Evolutionary conservation across 2,797 vertebrate species (phyloP), one percentile per base, ranked within the genome.

Genomic region (Alfaro cultratus): DNA sequence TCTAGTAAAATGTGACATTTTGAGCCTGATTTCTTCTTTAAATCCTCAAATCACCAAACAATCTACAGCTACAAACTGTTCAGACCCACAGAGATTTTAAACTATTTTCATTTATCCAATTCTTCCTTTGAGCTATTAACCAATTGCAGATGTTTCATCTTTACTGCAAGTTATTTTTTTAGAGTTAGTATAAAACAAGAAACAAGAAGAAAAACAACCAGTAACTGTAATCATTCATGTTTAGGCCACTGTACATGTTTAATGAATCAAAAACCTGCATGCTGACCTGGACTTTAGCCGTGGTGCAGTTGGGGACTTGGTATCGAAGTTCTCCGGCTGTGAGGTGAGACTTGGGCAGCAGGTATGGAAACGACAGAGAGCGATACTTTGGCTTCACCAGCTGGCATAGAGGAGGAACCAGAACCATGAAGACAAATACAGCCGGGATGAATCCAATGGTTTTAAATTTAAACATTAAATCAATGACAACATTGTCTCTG

Each of bases 311-410:
- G 0, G 98, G 97, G 73, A 99, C 97, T 74, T 96, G 96, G 83
- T 99, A 97, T 4, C 92, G 96, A 92, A 97, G 77, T 76, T 99
- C 98, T 0, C 94, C 93, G 0, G 97, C 97, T 0, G 97, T 98
- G 73, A 92, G 92, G 91, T 98, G 97, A 77, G 98, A 97, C 92
- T 99, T 99, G 8, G 98, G 98, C 85, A 99, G 91, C 29, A 99
- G 96, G 78, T 95, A 98, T 0, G 98, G 98, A 73, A 97, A 99
- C 0, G 97, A 97, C 78, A 96, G 94, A 0, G 96, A 96, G 1
- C 97, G 95, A 81, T 99, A 99, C 93, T 99, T 99, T 15, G 97
- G 95, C 90, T 99, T 99, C 96, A 99, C n/a, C 0, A 90, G 78
- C 93, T 94, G 88, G 29, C 1, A 1, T 1, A 47, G 1, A 75